Evolutionary conservation across 30 jellyfish, hydroid and myxozoan species (phyloP).

Genomic region (Nemopilema nomurai): DNA sequence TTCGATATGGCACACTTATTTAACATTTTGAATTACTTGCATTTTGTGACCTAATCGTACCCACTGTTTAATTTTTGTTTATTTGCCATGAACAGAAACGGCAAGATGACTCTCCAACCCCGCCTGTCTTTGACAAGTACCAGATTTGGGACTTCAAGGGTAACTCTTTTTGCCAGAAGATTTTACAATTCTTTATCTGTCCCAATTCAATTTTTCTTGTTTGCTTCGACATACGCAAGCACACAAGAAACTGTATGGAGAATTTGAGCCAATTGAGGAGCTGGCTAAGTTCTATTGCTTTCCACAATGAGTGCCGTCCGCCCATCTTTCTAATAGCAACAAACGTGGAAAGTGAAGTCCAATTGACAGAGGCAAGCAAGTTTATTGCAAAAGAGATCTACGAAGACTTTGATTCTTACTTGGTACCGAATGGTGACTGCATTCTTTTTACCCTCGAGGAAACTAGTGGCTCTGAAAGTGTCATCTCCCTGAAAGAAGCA

Average conservation of each 20-base stretch:
- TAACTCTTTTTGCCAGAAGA: slow-evolving; percentile 19
- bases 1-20: too few relatives aligned
- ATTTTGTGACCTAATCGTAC: too few relatives aligned
- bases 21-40: too few relatives aligned
- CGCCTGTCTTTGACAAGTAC: too few relatives aligned
- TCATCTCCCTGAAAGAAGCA: not conserved
- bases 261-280: not conserved
- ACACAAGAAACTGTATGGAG: not conserved
- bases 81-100: too few relatives aligned
- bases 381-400: not conserved
- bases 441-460: slow-evolving; percentile 33
- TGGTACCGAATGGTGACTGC: not conserved
- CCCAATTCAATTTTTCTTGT: slow-evolving; percentile 38
- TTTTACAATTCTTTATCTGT: slow-evolving; percentile 41
- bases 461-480: slow-evolving; percentile 43
- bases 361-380: slow-evolving; percentile 10
- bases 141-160: slow-evolving; percentile 58
- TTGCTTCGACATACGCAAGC: slow-evolving; percentile 34
- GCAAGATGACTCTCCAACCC: too few relatives aligned
- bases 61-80: too few relatives aligned
- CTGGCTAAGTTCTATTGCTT: slow-evolving; percentile 55
- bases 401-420: slow-evolving; percentile 7
- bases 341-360: slow-evolving; percentile 12
- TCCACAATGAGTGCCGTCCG: slow-evolving; percentile 36
- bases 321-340: slow-evolving; percentile 45